A percentile compares a stretch with the other conserved stretches of the same genome.
These are phyloP conservation scores for Danionella dracula DNA, from an alignment of 2,797 vertebrate species.

Conservation along the genomic window DNA sequence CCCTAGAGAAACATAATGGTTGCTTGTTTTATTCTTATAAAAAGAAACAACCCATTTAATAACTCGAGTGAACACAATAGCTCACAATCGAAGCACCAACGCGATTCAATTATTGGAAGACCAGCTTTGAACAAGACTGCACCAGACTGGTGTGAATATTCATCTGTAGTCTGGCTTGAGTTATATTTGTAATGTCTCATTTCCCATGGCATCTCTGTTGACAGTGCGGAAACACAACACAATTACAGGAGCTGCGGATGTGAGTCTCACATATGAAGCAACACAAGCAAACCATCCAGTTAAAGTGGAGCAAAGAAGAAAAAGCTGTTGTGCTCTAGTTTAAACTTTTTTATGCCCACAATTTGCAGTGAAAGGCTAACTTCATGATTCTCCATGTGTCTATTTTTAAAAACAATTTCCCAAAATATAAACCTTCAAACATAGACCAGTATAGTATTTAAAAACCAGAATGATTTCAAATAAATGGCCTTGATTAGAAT, in stretches of 20 bases:
- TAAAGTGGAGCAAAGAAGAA: not conserved
- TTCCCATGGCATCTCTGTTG: not conserved
- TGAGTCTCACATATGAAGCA: not conserved
- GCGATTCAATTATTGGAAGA: not conserved
- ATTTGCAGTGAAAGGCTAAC: no score
- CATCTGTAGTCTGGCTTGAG: not conserved
- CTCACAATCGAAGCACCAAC: not conserved
- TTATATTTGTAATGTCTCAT: slow-evolving; percentile 3
- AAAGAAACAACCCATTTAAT: not conserved
- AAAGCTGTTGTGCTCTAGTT: not conserved
- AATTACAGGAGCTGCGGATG: not conserved
- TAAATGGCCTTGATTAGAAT: no score
- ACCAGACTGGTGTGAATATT: not conserved
- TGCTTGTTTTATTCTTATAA: not conserved
- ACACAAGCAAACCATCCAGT: not conserved
- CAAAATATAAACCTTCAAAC: no score
- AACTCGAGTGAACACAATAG: not conserved
- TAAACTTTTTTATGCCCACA: no score
- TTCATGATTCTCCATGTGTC: no score
- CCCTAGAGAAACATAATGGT: not conserved
- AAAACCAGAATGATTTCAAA: no score
- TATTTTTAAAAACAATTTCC: no score
- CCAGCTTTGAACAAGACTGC: not conserved
- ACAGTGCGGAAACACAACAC: slow-evolving; percentile 3
- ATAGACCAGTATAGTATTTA: no score